Percentiles rank a stretch among this genome's conserved stretches.
These are phyloP conservation scores for Goniozus legneri DNA, from an alignment of 1,140 invertebrate genomes.

Conservation along the genomic window DNA sequence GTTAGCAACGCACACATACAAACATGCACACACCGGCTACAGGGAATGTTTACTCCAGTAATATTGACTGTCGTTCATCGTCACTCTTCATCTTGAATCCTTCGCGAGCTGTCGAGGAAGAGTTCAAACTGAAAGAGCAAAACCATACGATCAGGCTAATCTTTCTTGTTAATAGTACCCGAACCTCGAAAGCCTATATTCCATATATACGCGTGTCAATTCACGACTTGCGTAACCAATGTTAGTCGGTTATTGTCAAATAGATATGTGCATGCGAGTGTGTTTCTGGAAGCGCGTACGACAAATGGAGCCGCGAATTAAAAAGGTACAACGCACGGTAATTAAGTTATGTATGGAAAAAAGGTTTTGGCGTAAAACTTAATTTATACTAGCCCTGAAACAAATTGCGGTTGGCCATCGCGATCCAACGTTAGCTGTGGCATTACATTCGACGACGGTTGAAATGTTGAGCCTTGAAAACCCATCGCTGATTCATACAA, in stretches of 20 bases:
- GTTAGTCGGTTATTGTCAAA: slow-evolving; percentile 47
- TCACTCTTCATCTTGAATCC: slow-evolving; percentile 30
- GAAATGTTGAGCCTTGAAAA: slow-evolving; percentile 71
- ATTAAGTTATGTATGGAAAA: slow-evolving; percentile 25
- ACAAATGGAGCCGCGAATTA: slow-evolving; percentile 21
- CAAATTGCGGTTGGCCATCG: slow-evolving; percentile 66
- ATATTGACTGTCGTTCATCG: slow-evolving; percentile 42
- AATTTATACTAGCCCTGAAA: slow-evolving; percentile 66
- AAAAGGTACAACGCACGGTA: slow-evolving; percentile 28
- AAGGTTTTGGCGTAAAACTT: slow-evolving; percentile 13
- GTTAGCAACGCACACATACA: slow-evolving; percentile 50
- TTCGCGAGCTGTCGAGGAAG: slow-evolving; percentile 13
- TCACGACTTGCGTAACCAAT: slow-evolving; percentile 27
- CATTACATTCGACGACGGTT: slow-evolving; percentile 54
- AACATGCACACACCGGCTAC: slow-evolving; percentile 48
- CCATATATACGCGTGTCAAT: slow-evolving; percentile 22
- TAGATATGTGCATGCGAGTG: slow-evolving; percentile 37
- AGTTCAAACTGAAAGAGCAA: slow-evolving; percentile 19
- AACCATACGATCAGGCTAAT: slow-evolving; percentile 9
- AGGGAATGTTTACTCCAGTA: slow-evolving; percentile 41
- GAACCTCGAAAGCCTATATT: no score
- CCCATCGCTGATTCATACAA: slow-evolving; percentile 64
- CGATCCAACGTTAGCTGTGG: slow-evolving; percentile 58
- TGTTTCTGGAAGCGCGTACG: slow-evolving; percentile 23
- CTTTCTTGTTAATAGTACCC: slow-evolving; percentile 3